Percentiles rank a stretch among this genome's conserved stretches.
Evolutionary conservation across 2,797 vertebrate genomes (phyloP).

Genomic region (Siniperca undulata): DNA sequence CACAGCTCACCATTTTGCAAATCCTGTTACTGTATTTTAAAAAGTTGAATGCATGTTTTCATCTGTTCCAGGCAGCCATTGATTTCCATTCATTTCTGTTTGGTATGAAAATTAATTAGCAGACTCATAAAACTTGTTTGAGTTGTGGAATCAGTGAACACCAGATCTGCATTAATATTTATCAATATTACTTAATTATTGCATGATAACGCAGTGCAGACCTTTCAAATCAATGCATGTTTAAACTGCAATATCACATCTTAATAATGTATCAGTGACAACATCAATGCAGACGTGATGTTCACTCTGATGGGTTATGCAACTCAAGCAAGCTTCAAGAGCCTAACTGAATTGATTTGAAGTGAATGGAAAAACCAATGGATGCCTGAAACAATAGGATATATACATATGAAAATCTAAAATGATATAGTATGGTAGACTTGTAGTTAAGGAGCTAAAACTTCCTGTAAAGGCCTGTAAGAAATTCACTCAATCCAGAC

Average conservation of each 20-base stretch:
- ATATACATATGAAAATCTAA: background rate
- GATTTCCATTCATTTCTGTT: background rate
- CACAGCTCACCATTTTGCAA: background rate
- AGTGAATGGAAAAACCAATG: background rate
- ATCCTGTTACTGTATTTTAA: background rate
- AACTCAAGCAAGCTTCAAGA: background rate
- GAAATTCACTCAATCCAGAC: background rate
- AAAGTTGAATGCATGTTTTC: background rate
- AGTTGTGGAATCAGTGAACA: background rate
- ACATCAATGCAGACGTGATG: background rate
- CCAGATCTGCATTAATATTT: background rate
- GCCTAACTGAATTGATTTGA: background rate
- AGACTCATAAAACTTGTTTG: background rate
- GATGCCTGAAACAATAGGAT: background rate
- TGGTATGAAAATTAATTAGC: background rate
- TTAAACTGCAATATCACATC: background rate
- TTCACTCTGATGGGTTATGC: background rate
- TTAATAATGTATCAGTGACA: background rate
- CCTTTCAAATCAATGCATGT: background rate
- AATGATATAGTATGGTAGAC: background rate
- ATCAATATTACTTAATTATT: background rate
- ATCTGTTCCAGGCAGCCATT: background rate
- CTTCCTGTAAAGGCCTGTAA: background rate
- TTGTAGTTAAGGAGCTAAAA: background rate
- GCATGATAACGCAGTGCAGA: background rate